Percentiles rank a stretch among this genome's conserved stretches.
These are phyloP conservation scores for Cydia fagiglandana DNA, from an alignment of 1,140 invertebrate species.

Conservation along the genomic window DNA sequence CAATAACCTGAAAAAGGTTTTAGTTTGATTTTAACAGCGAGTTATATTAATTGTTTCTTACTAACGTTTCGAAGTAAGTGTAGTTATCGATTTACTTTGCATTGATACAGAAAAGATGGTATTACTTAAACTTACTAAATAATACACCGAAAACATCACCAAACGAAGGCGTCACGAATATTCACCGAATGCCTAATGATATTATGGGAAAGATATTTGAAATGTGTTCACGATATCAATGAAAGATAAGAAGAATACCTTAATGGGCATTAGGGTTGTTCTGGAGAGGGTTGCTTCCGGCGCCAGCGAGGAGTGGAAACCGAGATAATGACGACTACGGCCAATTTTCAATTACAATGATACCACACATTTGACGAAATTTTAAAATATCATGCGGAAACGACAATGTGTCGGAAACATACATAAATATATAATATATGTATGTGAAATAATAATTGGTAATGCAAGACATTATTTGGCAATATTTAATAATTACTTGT, in stretches of 20 bases:
- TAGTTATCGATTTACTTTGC: too few relatives aligned
- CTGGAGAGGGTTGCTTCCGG: conserved; percentile 6
- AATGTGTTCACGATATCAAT: conserved; percentile 13
- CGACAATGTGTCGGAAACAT: too few relatives aligned
- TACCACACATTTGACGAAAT: background rate
- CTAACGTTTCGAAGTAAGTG: too few relatives aligned
- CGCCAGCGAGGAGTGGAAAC: background rate
- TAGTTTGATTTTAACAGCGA: too few relatives aligned
- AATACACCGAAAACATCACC: background rate
- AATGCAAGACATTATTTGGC: too few relatives aligned
- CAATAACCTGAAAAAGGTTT: too few relatives aligned
- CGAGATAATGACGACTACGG: background rate
- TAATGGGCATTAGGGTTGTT: conserved; percentile 16
- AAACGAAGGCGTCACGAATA: background rate
- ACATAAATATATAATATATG: too few relatives aligned
- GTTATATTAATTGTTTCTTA: too few relatives aligned
- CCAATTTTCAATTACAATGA: background rate
- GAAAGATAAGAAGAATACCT: conserved; percentile 10
- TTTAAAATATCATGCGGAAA: background rate
- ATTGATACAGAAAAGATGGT: background rate
- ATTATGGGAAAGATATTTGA: conserved; percentile 23
- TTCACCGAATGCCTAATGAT: background rate
- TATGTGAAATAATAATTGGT: too few relatives aligned
- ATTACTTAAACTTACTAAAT: background rate
- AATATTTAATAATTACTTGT: too few relatives aligned